Evolutionary conservation across 1,140 invertebrate genomes (phyloP), one percentile per base, ranked within the genome.

Genomic region (Neomicropteryx cornuta): DNA sequence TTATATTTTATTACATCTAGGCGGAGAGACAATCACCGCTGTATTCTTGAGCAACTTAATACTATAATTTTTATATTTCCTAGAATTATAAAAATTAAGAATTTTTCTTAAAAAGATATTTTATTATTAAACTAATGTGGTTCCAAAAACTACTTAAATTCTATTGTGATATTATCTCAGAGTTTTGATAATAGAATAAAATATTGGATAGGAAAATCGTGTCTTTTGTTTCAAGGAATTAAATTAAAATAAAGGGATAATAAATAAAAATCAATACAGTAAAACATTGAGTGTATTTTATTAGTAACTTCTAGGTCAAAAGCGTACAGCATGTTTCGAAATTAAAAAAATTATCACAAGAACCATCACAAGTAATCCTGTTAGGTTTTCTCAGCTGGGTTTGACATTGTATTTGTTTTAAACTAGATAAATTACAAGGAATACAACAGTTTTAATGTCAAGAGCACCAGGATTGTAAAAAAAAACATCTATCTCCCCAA

Each of bases 261-360:
- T 36, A 27, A 38, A 38, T 38, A 30, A 38, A 38, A 38, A 18
- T 28, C 36, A n/a, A 6, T 4, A 30, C 5, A 62, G 60, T 45
- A 62, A 65, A 66, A 66, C 62, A 66, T 66, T 60, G 60, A 66
- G 60, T 66, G 62, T 66, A 66, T 62, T 65, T 62, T 60, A 66
- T 55, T 60, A 66, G 63, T 60, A 63, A 38, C 55, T 63, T 54
- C 59, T 62, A 61, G 54, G 52, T 62, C 57, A 62, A 62, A 60
- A 58, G 56, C 50, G 50, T 62, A 62, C 55, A 58, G 6, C 17
- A 6, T 16, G 18, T 19, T 14, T 35, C 33, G 11, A 20, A 27
- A 8, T 5, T 8, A 16, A 6, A 35, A 17, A 17, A 8, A 17
- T 6, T 35, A 35, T 35, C 22, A 5, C 6, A 8, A 35, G 5